These are phyloP conservation scores for Sycophaga agraensis DNA, from an alignment of 1,140 invertebrate species.

Conservation along the genomic window DNA sequence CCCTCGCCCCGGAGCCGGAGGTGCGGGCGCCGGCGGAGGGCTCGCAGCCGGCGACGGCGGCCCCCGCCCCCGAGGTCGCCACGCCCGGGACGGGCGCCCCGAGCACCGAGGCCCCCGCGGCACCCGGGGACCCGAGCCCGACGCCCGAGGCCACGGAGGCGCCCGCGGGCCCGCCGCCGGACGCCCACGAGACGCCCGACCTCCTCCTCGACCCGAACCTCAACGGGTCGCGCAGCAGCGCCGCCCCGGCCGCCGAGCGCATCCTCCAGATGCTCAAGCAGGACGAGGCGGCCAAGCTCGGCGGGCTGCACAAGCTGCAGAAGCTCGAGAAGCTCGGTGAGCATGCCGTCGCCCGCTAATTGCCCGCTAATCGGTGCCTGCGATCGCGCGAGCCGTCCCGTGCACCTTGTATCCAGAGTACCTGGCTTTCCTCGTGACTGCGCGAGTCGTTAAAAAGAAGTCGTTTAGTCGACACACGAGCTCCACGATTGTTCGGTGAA, in stretches of 20 bases:
- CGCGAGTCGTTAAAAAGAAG: too few relatives aligned
- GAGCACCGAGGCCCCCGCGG: too few relatives aligned
- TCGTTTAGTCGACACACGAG: too few relatives aligned
- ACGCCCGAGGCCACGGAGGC: background rate
- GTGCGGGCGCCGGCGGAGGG: background rate
- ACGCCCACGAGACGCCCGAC: slow-evolving; percentile 50
- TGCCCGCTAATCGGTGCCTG: too few relatives aligned
- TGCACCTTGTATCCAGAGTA: too few relatives aligned
- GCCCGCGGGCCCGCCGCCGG: background rate
- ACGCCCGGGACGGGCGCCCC: too few relatives aligned
- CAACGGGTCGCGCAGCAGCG: slow-evolving; percentile 43
- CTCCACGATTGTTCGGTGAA: too few relatives aligned
- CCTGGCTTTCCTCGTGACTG: too few relatives aligned
- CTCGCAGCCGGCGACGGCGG: background rate
- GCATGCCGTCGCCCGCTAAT: background rate
- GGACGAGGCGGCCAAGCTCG: slow-evolving; percentile 13
- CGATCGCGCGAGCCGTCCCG: background rate
- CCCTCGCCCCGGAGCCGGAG: background rate
- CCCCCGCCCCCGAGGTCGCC: background rate
- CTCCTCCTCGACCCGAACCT: slow-evolving; percentile 50
- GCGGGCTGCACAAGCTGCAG: slow-evolving; percentile 33
- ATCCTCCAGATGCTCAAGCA: background rate
- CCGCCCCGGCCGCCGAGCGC: slow-evolving; percentile 44
- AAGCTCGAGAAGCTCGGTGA: slow-evolving; percentile 36
- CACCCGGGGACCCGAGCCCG: too few relatives aligned